phyloP scores from a whole-genome alignment of 2,888 invertebrate genomes.

The Chymomyza amoena region DNA sequence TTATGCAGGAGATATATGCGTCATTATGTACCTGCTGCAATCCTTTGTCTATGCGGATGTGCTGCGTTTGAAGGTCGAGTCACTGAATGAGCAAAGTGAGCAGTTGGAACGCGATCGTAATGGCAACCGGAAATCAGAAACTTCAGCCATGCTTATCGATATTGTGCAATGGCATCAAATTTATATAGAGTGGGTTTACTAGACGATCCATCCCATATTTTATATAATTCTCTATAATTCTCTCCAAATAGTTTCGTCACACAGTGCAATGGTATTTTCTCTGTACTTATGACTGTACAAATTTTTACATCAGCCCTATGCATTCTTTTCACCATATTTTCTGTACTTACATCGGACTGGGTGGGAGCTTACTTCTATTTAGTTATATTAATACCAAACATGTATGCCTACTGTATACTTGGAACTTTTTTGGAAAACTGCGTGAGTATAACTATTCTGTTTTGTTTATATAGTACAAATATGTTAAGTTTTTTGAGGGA shows the following conservation, averaged over 20 bases:
- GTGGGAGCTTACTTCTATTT: slow-evolving; percentile 50
- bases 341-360: slow-evolving; percentile 51
- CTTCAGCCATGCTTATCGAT: slow-evolving; percentile 29
- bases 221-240: not conserved
- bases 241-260: slow-evolving; percentile 36
- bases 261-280: slow-evolving; percentile 45
- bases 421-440: slow-evolving; percentile 55
- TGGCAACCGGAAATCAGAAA: not conserved
- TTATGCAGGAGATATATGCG: slow-evolving; percentile 51
- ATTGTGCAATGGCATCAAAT: slow-evolving; percentile 50
- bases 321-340: slow-evolving; percentile 52
- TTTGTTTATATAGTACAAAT: too few relatives aligned
- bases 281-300: slow-evolving; percentile 42
- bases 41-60: slow-evolving; percentile 46
- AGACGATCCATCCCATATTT: not conserved
- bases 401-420: slow-evolving; percentile 61
- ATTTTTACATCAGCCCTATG: slow-evolving; percentile 42
- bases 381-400: slow-evolving; percentile 26
- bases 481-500: too few relatives aligned
- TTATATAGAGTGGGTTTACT: slow-evolving; percentile 33
- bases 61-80: slow-evolving; percentile 43
- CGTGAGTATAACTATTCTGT: slow-evolving; percentile 27
- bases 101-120: not conserved
- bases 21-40: slow-evolving; percentile 45
- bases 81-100: slow-evolving; percentile 35